Conservation (phyloP, 1,140 invertebrate species). For the Mylabris phalerata region DNA sequence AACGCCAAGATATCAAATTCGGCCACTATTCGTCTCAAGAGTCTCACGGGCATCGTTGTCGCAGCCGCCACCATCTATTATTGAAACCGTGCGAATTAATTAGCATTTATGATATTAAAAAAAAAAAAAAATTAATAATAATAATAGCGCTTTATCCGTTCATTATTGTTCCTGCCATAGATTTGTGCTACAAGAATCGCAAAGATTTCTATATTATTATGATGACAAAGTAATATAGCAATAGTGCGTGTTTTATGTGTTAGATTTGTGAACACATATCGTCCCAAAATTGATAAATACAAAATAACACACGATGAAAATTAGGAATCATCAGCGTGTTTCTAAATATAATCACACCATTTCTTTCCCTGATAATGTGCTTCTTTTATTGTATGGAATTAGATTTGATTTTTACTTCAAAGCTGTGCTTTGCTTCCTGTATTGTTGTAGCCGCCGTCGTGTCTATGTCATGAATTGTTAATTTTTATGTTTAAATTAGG, state of each 20-base stretch:
- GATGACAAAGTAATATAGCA: conserved; percentile 27
- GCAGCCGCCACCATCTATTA: conserved; percentile 13
- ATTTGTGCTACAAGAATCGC: conserved; percentile 34
- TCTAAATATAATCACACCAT: not conserved
- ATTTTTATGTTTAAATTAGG: not conserved
- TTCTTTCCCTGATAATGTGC: conserved; percentile 39
- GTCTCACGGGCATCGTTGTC: conserved; percentile 15
- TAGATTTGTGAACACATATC: conserved; percentile 29
- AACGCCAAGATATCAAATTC: not conserved
- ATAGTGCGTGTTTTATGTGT: conserved; percentile 38
- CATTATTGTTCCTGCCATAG: conserved; percentile 39
- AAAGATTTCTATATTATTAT: conserved; percentile 29
- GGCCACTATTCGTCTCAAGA: conserved; percentile 7
- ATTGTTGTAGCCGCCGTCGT: too few relatives aligned
- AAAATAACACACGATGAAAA: too few relatives aligned
- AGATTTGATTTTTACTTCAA: too few relatives aligned
- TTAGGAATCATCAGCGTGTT: too few relatives aligned
- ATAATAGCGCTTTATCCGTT: conserved; percentile 39
- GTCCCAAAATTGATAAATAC: conserved; percentile 5
- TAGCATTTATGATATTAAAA: not conserved
- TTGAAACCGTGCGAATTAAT: too few relatives aligned
- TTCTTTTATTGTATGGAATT: conserved; percentile 23
- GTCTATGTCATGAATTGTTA: too few relatives aligned
- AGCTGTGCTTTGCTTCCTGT: too few relatives aligned
- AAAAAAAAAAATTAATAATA: not conserved